Conservation (phyloP, 2,797 vertebrate species). For the Lepus oiostolus region DNA sequence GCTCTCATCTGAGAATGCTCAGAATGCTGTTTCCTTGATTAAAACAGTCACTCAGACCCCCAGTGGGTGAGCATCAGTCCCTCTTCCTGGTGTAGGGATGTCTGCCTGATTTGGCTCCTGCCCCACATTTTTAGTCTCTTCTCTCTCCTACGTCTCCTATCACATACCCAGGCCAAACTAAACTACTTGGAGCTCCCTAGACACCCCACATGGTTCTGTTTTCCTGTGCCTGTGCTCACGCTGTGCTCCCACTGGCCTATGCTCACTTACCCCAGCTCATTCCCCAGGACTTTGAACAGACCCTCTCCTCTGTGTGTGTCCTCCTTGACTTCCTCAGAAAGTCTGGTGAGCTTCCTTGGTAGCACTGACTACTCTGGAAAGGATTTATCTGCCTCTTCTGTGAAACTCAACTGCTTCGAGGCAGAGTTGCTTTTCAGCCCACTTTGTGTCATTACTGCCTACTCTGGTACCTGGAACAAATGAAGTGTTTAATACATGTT, state of each 20-base stretch:
- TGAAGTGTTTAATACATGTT: neutral
- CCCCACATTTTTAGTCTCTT: neutral
- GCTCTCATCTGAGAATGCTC: neutral
- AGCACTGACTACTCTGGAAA: neutral
- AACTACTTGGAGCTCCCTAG: neutral
- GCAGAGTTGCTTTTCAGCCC: neutral
- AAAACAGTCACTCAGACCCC: neutral
- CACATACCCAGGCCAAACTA: neutral
- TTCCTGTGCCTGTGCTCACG: neutral
- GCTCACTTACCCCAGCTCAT: neutral
- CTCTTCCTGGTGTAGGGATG: neutral
- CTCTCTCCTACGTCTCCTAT: neutral
- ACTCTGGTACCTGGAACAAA: neutral
- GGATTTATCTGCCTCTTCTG: neutral
- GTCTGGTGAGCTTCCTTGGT: neutral
- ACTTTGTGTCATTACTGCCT: neutral
- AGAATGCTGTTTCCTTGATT: conserved; percentile 8
- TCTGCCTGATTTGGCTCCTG: neutral
- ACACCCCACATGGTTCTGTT: neutral
- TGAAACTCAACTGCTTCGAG: neutral
- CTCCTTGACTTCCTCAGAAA: neutral
- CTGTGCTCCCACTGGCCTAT: neutral
- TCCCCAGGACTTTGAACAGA: neutral
- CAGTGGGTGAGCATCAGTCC: neutral
- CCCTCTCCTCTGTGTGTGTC: neutral